Percentiles rank a stretch among this genome's conserved stretches.
Evolutionary conservation across 2,797 vertebrate species (phyloP).

Genomic region (Enteromius argenteus): DNA sequence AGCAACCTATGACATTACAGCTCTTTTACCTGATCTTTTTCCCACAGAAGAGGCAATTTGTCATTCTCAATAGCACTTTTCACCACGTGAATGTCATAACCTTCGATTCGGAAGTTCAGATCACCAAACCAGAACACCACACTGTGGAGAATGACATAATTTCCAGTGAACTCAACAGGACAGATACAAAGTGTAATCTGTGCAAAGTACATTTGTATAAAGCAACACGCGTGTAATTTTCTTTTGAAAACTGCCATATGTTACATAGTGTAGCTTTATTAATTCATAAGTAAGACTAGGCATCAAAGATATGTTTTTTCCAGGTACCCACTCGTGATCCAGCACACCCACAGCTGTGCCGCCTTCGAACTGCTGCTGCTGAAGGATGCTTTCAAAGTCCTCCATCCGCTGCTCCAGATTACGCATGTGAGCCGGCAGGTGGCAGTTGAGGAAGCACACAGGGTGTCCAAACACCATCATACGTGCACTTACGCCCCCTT

Average conservation of each 20-base stretch:
- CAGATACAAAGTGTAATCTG: not conserved
- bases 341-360: conserved; percentile 87
- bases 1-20: not conserved
- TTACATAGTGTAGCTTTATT: not conserved
- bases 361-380: conserved; percentile 96
- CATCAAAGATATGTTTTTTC: not conserved
- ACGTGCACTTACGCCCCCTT: conserved; percentile 92
- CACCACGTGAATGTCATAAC: conserved; percentile 94
- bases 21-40: conserved; percentile 92
- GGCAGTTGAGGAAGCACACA: conserved; percentile 97
- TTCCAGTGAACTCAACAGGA: not conserved
- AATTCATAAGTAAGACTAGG: not conserved
- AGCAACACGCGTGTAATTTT: not conserved
- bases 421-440: conserved; percentile 96
- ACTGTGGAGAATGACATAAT: conserved; percentile 69
- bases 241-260: not conserved
- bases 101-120: conserved; percentile 97
- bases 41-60: conserved; percentile 92
- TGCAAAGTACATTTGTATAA: conserved; percentile 3
- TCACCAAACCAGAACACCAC: conserved; percentile 99
- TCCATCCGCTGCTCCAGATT: conserved; percentile 96
- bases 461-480: conserved; percentile 93
- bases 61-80: conserved; percentile 94
- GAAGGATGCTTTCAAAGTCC: conserved; percentile 96
- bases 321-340: conserved; percentile 91